Percentiles rank a stretch among this genome's conserved stretches.
Evolutionary conservation across 2,888 invertebrate species (phyloP).

Genomic region (Julus scandinavius): DNA sequence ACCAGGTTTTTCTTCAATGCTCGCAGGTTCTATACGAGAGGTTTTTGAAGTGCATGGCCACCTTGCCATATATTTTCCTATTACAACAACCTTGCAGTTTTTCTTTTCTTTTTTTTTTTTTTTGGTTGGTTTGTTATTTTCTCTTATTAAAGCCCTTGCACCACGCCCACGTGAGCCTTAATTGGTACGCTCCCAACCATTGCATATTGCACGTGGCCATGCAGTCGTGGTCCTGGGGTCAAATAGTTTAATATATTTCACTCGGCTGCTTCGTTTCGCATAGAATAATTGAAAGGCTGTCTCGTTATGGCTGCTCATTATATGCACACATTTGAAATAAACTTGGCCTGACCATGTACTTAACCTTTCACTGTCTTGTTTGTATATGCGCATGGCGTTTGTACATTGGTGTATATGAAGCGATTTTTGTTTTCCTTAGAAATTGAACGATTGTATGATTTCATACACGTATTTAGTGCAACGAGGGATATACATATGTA

Average conservation of each 20-base stretch:
- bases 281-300: conserved; percentile 29
- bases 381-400: conserved; percentile 25
- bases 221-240: conserved; percentile 14
- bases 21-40: neutral
- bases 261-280: neutral
- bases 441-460: neutral
- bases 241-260: conserved; percentile 26
- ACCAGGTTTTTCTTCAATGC: neutral
- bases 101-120: neutral
- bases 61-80: neutral
- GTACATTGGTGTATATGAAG: neutral
- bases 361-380: conserved; percentile 11
- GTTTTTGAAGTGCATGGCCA: conserved; percentile 39
- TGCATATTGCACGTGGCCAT: conserved; percentile 40
- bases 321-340: neutral
- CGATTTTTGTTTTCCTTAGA: neutral
- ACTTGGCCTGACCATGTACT: neutral
- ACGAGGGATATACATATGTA: too few relatives aligned
- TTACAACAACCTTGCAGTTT: conserved; percentile 4
- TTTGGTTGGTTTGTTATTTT: conserved; percentile 12
- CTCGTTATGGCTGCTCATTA: conserved; percentile 36
- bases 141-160: conserved; percentile 25
- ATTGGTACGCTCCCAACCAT: conserved; percentile 31
- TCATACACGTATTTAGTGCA: too few relatives aligned
- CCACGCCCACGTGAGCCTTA: neutral